phyloP scores from a whole-genome alignment of 2,113 vertebrate genomes.

The Pelmatolapia mariae region DNA sequence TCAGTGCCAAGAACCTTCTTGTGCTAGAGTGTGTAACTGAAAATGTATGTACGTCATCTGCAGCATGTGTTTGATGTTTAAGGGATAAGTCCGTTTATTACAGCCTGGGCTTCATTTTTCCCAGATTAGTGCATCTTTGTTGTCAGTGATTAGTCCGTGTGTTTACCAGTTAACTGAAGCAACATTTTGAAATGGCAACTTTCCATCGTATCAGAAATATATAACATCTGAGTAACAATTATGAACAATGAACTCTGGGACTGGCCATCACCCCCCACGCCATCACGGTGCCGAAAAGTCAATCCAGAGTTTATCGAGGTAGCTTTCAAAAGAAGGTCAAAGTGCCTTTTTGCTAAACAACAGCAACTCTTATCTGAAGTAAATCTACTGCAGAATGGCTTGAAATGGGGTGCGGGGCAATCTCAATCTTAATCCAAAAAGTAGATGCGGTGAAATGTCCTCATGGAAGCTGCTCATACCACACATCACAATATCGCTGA shows the following conservation, averaged over 20 bases:
- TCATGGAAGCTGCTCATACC: background rate
- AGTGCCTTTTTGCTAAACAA: background rate
- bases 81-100: background rate
- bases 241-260: background rate
- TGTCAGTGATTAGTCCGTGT: background rate
- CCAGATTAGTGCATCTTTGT: background rate
- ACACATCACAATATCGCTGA: background rate
- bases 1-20: background rate
- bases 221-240: background rate
- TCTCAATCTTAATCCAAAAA: background rate
- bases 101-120: background rate
- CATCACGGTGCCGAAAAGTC: background rate
- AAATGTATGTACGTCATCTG: constrained; percentile 15
- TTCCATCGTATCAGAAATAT: background rate
- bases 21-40: background rate
- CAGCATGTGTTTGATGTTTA: constrained; percentile 10
- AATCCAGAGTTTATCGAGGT: background rate
- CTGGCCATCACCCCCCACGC: background rate
- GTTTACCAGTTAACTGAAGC: background rate
- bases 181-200: background rate
- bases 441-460: background rate
- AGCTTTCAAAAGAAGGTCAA: background rate
- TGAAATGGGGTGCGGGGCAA: background rate
- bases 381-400: background rate
- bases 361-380: background rate